phyloP scores from a whole-genome alignment of 2,797 vertebrate genomes.

The Enteromius viviparus region DNA sequence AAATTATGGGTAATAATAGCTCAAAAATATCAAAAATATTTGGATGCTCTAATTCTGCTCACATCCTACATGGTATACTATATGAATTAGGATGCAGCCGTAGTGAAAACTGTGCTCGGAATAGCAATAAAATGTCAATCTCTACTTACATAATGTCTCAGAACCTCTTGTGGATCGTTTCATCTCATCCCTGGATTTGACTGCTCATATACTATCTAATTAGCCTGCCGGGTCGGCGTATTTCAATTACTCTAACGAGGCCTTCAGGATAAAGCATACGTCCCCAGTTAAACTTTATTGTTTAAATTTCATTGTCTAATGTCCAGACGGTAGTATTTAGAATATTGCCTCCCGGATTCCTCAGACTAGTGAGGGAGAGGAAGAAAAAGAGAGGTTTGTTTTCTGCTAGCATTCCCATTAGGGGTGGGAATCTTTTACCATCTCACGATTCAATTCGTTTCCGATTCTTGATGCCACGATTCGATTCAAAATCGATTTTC shows the following conservation, averaged over 20 bases:
- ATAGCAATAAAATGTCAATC: constrained; percentile 16
- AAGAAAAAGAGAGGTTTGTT: constrained; percentile 15
- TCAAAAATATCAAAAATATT: no score
- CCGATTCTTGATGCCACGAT: no score
- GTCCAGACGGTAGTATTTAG: constrained; percentile 32
- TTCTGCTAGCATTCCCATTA: neutral
- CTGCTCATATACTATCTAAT: constrained; percentile 42
- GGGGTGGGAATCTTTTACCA: no score
- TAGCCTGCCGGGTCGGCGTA: neutral
- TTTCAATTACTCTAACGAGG: constrained; percentile 40
- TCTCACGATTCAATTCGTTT: no score
- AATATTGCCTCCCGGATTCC: constrained; percentile 15
- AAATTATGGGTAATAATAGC: neutral
- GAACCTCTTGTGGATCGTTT: constrained; percentile 34
- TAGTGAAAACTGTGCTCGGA: neutral
- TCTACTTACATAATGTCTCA: constrained; percentile 13
- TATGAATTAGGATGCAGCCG: constrained; percentile 3
- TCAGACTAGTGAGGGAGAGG: neutral
- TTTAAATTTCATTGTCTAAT: constrained; percentile 38
- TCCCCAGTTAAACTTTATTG: constrained; percentile 38
- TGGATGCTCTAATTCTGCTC: neutral
- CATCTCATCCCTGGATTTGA: constrained; percentile 30
- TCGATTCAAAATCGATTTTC: no score
- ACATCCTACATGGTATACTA: neutral
- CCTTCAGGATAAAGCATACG: constrained; percentile 39